These are phyloP conservation scores for Mirza zaza DNA, from an alignment of 2,113 vertebrate genomes.

Conservation along the genomic window DNA sequence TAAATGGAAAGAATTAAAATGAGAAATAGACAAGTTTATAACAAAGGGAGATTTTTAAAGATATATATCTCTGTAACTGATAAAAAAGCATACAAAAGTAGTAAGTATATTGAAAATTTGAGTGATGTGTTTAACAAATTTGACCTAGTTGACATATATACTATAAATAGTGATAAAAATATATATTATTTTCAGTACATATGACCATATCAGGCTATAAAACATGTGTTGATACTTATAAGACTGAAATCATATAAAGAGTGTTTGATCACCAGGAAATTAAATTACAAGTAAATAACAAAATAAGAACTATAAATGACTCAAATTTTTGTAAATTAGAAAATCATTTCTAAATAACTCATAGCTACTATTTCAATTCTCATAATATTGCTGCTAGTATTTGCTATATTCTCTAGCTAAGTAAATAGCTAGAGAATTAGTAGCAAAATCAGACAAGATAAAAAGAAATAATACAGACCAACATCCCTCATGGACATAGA, in stretches of 20 bases:
- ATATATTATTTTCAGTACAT: not conserved
- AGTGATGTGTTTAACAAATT: not conserved
- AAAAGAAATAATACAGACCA: not conserved
- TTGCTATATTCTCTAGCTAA: too few species aligned
- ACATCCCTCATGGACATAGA: not conserved
- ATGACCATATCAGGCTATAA: not conserved
- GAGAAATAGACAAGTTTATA: not conserved
- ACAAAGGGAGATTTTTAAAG: not conserved
- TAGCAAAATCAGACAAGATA: not conserved
- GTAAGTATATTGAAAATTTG: not conserved
- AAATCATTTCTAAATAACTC: not conserved
- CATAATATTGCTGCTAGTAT: too few species aligned
- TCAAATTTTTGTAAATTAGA: not conserved
- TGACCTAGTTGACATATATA: not conserved
- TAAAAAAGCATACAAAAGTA: not conserved
- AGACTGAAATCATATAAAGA: not conserved
- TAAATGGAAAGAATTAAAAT: not conserved
- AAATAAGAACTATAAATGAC: not conserved
- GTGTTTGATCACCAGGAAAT: not conserved
- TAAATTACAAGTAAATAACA: not conserved
- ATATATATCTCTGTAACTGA: not conserved
- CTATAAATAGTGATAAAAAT: not conserved
- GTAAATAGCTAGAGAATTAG: too few species aligned
- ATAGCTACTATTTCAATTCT: not conserved
- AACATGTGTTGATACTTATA: not conserved